A percentile compares a stretch with the other conserved stretches of the same genome.
Conservation (phyloP, 2,888 invertebrate species). For the Epinotia brunnichana region DNA sequence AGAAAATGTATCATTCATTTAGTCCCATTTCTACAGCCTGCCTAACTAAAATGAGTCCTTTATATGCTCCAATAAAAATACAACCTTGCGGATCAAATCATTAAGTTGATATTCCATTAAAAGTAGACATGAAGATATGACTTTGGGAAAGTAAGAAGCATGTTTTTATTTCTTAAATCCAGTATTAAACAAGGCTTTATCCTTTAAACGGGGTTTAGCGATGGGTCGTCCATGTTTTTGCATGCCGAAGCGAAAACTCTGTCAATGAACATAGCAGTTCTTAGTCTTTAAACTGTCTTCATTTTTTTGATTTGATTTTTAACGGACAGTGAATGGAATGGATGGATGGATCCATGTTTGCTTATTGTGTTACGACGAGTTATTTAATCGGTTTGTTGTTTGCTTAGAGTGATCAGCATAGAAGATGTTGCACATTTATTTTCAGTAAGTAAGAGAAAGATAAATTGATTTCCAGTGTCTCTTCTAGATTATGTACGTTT, state of each 20-base stretch:
- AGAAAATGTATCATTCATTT: conserved; percentile 25
- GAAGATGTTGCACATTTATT: too few relatives aligned
- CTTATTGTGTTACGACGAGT: not conserved
- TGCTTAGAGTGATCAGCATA: too few relatives aligned
- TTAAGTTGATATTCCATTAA: not conserved
- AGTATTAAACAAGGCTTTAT: conserved; percentile 25
- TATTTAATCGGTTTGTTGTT: too few relatives aligned
- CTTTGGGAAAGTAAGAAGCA: not conserved
- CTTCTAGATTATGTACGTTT: too few relatives aligned
- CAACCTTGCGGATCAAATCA: not conserved
- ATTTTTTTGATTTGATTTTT: too few relatives aligned
- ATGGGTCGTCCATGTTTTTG: conserved; percentile 14
- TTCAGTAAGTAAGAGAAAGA: too few relatives aligned
- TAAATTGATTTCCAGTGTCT: too few relatives aligned
- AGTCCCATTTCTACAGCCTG: conserved; percentile 4
- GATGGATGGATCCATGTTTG: too few relatives aligned
- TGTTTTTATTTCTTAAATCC: conserved; percentile 25
- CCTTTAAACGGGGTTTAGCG: conserved; percentile 9
- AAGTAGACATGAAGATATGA: not conserved
- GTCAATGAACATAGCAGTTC: conserved; percentile 3
- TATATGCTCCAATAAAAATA: not conserved
- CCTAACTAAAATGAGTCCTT: not conserved
- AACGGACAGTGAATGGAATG: too few relatives aligned
- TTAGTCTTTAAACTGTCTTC: not conserved
- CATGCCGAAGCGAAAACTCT: conserved; percentile 9